Percentiles rank a stretch among this genome's conserved stretches.
phyloP scores from a whole-genome alignment of 2,797 vertebrate species.

The Thaleichthys pacificus region DNA sequence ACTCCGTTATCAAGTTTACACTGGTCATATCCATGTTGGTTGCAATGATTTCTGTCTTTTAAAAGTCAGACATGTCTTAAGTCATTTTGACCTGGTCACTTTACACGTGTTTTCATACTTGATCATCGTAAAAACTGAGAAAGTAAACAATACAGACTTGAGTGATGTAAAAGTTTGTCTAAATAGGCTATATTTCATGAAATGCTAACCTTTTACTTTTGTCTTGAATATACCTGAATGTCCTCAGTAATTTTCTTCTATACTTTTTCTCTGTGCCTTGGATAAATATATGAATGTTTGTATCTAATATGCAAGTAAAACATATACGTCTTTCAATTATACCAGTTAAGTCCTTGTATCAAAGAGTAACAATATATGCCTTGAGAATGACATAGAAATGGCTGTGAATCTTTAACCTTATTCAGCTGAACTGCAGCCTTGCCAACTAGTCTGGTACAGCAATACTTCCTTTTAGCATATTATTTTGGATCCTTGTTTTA shows the following conservation, averaged over 20 bases:
- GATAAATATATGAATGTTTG: constrained; percentile 34
- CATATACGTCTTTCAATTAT: constrained; percentile 14
- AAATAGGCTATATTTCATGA: background rate
- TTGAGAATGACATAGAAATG: constrained; percentile 5
- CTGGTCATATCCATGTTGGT: too few relatives aligned
- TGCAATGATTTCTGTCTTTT: constrained; percentile 12
- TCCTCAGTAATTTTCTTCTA: constrained; percentile 4
- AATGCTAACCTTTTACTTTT: background rate
- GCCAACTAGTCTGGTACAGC: background rate
- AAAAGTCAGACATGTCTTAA: constrained; percentile 49
- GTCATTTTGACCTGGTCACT: background rate
- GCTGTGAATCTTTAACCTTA: background rate
- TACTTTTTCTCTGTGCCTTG: constrained; percentile 50
- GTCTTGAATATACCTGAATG: background rate
- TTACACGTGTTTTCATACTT: background rate
- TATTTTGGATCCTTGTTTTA: too few relatives aligned
- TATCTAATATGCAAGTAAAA: constrained; percentile 34
- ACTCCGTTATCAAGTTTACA: too few relatives aligned
- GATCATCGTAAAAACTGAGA: background rate
- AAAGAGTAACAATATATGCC: constrained; percentile 6
- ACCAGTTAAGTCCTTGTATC: constrained; percentile 23
- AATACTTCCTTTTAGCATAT: background rate
- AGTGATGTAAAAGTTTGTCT: background rate
- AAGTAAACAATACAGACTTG: background rate
- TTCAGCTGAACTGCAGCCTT: background rate